A percentile compares a stretch with the other conserved stretches of the same genome.
phyloP scores from a whole-genome alignment of 1,140 invertebrate genomes.

The Trachymyrmex cornetzi region DNA sequence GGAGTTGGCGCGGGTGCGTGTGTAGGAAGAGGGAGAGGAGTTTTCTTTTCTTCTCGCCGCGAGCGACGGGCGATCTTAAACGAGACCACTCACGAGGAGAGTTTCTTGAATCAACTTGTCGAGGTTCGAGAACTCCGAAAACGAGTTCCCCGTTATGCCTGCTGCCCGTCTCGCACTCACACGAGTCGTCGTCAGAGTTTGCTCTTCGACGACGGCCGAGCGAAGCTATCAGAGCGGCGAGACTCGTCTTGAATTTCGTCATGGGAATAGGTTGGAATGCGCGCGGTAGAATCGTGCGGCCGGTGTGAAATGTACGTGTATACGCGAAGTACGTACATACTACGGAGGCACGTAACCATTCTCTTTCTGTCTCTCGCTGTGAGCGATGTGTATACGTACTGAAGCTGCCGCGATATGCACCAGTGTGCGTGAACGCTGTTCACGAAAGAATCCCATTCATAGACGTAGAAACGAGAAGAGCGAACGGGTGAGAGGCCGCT shows the following conservation, averaged over 20 bases:
- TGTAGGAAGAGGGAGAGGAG: neutral
- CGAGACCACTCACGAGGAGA: slow-evolving; percentile 64
- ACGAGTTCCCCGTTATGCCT: slow-evolving; percentile 43
- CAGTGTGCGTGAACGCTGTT: slow-evolving; percentile 75
- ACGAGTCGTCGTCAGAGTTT: slow-evolving; percentile 55
- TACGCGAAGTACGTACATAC: slow-evolving; percentile 47
- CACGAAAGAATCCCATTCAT: slow-evolving; percentile 85
- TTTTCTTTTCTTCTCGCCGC: slow-evolving; percentile 42
- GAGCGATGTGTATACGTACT: slow-evolving; percentile 45
- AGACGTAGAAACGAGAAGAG: slow-evolving; percentile 76
- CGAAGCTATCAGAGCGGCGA: slow-evolving; percentile 69
- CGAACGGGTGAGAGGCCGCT: slow-evolving; percentile 57
- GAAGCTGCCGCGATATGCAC: slow-evolving; percentile 42
- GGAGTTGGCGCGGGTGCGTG: neutral
- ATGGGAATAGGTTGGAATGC: slow-evolving; percentile 82
- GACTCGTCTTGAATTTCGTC: slow-evolving; percentile 77
- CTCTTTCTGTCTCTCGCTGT: slow-evolving; percentile 2
- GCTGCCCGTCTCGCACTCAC: neutral
- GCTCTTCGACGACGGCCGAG: slow-evolving; percentile 48
- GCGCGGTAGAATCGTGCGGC: slow-evolving; percentile 70
- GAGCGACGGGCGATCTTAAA: slow-evolving; percentile 58
- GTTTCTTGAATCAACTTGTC: slow-evolving; percentile 72
- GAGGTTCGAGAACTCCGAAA: slow-evolving; percentile 62
- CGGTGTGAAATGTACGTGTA: slow-evolving; percentile 59
- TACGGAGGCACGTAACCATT: slow-evolving; percentile 56